phyloP scores from a whole-genome alignment of 1,140 invertebrate species.

The Coelopa frigida region DNA sequence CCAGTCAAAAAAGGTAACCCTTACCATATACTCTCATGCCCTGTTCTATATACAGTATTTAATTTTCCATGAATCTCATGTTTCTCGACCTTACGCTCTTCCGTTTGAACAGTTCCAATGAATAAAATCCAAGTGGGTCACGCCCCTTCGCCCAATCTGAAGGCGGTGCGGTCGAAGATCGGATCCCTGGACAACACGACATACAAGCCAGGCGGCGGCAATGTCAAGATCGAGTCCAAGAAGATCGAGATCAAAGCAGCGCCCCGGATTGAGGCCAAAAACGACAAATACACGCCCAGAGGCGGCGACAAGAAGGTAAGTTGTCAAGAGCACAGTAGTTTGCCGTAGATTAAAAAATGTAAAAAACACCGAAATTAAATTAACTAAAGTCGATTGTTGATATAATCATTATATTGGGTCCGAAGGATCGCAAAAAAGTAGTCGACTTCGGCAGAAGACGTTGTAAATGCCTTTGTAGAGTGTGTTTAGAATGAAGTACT shows the following conservation, averaged over 20 bases:
- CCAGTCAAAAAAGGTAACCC: slow-evolving; percentile 73
- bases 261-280: slow-evolving; percentile 81
- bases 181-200: slow-evolving; percentile 88
- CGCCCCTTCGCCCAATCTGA: slow-evolving; percentile 83
- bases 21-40: too few relatives aligned
- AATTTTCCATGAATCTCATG: neutral
- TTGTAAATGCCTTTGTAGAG: slow-evolving; percentile 1
- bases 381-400: too few relatives aligned
- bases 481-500: neutral
- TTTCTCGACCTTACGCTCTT: too few relatives aligned
- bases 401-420: too few relatives aligned
- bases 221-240: slow-evolving; percentile 82
- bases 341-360: too few relatives aligned
- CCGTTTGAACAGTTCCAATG: slow-evolving; percentile 73
- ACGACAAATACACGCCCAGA: slow-evolving; percentile 79
- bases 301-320: slow-evolving; percentile 90
- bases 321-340: too few relatives aligned
- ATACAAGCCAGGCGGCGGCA: slow-evolving; percentile 86
- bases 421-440: neutral
- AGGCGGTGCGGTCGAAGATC: slow-evolving; percentile 86
- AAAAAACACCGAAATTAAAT: too few relatives aligned
- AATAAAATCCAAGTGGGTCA: slow-evolving; percentile 88
- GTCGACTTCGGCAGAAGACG: neutral
- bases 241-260: slow-evolving; percentile 80
- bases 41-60: neutral